Base-by-base conservation (phyloP, 2,888 invertebrate genomes). In the Andrena bucephala region DNA sequence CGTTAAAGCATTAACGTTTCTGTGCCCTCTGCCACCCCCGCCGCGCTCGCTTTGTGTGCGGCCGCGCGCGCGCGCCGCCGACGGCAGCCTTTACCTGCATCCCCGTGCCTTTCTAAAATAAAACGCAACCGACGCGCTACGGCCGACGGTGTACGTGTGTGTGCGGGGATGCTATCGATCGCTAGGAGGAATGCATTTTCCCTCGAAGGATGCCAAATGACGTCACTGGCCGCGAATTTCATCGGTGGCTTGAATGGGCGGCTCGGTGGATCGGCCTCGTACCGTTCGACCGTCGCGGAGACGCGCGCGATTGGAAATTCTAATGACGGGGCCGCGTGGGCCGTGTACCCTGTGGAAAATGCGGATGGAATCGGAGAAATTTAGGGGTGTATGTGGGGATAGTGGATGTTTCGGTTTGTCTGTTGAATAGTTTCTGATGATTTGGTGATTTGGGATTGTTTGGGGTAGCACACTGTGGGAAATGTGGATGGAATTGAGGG, bases 1-100 rank as follows among this genome's bases (percentile, higher is more conserved):
- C 78, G 78, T 79, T 79, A 73, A 79, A 81, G 59, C 52, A 70
- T 78, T 74, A 83, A 77, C 67, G 73, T 78, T 76, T 74, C 65
- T 67, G 27, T 57, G 10, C 62, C 57, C 29, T 42, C 42, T 42
- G 42, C 50, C 36, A 8, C 60, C 24, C 7, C 16, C 24, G 10
- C 20, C 52, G 20, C 27, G 54, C 52, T 24, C 36, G n/a, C 59
- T 57, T 63, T 62, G 57, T 57, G 60, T 3, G 48, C 27, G 57
- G 50, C 13, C 54, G 36, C 24, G 6, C 42, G 8, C 31, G 27
- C 20, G 20, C 20, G 29, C 5, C 10, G 36, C 50, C 54, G 54
- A 31, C 36, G n/a, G 20, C 57, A 13, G 57, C 57, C 57, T 57
- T 57, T 57, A 57, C 57, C 57, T 27, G 31, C 60, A 4, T 20